These are phyloP conservation scores for Natrix natrix DNA, from an alignment of 2,797 vertebrate genomes.

Conservation along the genomic window DNA sequence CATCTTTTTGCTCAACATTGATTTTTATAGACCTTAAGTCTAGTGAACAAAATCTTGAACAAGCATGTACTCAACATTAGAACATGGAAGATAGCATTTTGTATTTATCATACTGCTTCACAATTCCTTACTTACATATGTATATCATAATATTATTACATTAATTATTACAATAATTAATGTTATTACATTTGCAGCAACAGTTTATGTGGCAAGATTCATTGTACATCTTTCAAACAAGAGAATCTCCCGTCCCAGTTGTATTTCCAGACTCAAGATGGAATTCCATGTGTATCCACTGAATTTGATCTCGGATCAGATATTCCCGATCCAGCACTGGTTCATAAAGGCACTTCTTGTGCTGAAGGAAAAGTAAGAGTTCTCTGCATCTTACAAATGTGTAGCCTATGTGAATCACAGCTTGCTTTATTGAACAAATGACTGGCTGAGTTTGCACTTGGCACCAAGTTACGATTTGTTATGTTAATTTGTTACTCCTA, in stretches of 20 bases:
- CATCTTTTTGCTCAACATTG: background rate
- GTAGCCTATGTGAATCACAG: background rate
- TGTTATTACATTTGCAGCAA: constrained; percentile 67
- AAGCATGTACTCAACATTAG: background rate
- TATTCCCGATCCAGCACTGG: constrained; percentile 83
- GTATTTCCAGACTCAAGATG: constrained; percentile 21
- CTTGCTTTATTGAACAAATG: background rate
- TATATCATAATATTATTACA: background rate
- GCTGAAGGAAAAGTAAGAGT: constrained; percentile 75
- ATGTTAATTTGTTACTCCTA: background rate
- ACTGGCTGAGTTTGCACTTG: background rate
- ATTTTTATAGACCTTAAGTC: background rate
- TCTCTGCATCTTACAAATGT: background rate
- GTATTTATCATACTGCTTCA: background rate
- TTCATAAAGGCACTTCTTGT: constrained; percentile 81
- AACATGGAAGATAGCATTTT: background rate
- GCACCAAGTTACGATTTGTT: background rate
- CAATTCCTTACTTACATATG: background rate
- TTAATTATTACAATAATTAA: background rate
- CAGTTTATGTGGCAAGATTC: constrained; percentile 85
- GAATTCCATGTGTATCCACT: constrained; percentile 75
- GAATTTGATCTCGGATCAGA: constrained; percentile 83
- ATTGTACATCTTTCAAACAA: constrained; percentile 77
- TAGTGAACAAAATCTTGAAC: background rate
- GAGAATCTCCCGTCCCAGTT: constrained; percentile 59